phyloP scores from a whole-genome alignment of 2,113 vertebrate species.

The Athene noctua region DNA sequence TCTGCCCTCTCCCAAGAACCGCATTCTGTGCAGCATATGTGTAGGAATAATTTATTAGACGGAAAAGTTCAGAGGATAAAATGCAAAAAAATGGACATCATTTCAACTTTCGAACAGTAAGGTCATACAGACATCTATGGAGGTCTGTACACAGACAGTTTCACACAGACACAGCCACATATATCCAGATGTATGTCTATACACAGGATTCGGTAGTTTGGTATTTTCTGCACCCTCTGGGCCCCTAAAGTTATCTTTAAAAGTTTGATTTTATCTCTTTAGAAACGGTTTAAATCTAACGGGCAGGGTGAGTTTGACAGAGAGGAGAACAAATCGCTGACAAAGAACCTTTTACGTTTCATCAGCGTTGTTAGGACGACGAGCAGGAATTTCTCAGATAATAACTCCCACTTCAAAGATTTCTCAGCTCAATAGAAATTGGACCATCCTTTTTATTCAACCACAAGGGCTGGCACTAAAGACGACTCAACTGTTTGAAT shows the following conservation, averaged over 20 bases:
- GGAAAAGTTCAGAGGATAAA: conserved; percentile 30
- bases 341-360: conserved; percentile 97
- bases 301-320: conserved; percentile 83
- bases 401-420: conserved; percentile 98
- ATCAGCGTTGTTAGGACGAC: conserved; percentile 97
- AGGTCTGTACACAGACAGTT: conserved; percentile 3
- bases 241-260: conserved; percentile 72
- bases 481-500: conserved; percentile 87
- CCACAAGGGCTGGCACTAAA: conserved; percentile 90
- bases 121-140: conserved; percentile 26
- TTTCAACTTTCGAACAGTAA: conserved; percentile 22
- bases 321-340: conserved; percentile 93
- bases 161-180: conserved; percentile 23
- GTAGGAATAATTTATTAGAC: conserved; percentile 36
- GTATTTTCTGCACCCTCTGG: conserved; percentile 64
- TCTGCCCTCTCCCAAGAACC: not conserved
- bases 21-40: not conserved
- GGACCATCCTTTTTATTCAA: conserved; percentile 90
- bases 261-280: conserved; percentile 83
- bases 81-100: conserved; percentile 7
- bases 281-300: conserved; percentile 84
- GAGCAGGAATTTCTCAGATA: conserved; percentile 94
- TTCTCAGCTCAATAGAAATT: conserved; percentile 92
- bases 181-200: conserved; percentile 41
- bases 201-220: conserved; percentile 30